Conservation (phyloP, 2,113 vertebrate species). For the Arizona elegans region DNA sequence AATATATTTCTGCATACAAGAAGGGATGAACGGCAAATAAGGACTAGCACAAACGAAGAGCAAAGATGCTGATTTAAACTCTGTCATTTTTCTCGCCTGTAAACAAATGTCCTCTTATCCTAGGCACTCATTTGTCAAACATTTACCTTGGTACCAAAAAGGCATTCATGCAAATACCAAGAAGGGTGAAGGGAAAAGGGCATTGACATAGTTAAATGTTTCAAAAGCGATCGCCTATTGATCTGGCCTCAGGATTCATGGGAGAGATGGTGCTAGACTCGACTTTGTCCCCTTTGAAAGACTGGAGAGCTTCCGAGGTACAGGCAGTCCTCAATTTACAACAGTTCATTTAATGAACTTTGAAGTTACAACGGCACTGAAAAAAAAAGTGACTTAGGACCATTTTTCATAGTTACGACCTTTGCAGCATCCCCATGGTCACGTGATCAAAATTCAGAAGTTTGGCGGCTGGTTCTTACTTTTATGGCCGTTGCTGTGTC, state of each 20-base stretch:
- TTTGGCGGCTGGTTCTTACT: no score
- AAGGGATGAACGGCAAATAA: slow-evolving; percentile 31
- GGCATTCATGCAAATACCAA: neutral
- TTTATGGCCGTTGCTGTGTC: no score
- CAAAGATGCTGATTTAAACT: neutral
- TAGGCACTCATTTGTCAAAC: slow-evolving; percentile 3
- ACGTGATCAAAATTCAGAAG: no score
- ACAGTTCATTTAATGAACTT: no score
- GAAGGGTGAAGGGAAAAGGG: neutral
- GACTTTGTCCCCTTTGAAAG: neutral
- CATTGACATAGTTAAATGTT: neutral
- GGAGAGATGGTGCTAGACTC: neutral
- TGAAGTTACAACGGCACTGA: no score
- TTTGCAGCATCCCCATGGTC: no score
- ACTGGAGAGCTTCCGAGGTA: neutral
- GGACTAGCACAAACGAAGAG: slow-evolving; percentile 15
- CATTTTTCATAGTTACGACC: no score
- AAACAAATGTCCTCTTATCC: neutral
- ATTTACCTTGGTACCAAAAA: neutral
- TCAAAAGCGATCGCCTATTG: neutral
- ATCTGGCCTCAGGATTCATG: neutral
- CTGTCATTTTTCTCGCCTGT: neutral
- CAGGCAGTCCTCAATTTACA: no score
- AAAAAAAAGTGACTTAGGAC: no score
- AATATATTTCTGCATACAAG: neutral